Conservation (phyloP, 2,888 invertebrate genomes). For the Aphrophora alni region DNA sequence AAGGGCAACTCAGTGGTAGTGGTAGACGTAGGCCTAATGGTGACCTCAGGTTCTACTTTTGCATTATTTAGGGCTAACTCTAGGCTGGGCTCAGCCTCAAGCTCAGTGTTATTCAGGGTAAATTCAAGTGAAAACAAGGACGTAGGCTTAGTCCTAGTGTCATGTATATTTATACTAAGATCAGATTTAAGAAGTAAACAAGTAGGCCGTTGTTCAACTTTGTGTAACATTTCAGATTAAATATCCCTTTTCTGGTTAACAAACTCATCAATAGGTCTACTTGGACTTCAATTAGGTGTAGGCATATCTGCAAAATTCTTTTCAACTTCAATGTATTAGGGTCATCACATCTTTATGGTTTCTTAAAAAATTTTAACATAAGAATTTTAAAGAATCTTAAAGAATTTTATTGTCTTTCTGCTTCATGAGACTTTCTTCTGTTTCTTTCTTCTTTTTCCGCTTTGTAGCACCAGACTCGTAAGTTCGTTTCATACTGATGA, state of each 20-base stretch:
- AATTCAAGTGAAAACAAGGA: background rate
- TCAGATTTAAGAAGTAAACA: background rate
- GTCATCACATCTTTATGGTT: too few species aligned
- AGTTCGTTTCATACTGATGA: too few species aligned
- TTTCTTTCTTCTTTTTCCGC: too few species aligned
- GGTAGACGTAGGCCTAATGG: background rate
- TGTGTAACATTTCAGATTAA: background rate
- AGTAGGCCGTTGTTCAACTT: background rate
- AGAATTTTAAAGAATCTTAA: too few species aligned
- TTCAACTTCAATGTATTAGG: too few species aligned
- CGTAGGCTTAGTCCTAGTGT: background rate
- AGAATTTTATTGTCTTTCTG: too few species aligned
- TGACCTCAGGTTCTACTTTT: background rate
- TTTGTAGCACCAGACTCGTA: too few species aligned
- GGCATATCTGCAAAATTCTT: too few species aligned
- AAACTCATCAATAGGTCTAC: background rate
- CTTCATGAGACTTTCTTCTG: too few species aligned
- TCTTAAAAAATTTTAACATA: too few species aligned
- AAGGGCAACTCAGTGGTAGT: background rate
- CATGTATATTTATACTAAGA: background rate
- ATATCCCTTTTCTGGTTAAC: background rate
- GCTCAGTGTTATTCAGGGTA: background rate
- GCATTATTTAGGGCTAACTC: too few species aligned
- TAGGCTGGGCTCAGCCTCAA: background rate
- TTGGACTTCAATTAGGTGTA: background rate